Evolutionary conservation across 2,113 vertebrate genomes (phyloP).

Genomic region (Thalassarche chlororhynchos): DNA sequence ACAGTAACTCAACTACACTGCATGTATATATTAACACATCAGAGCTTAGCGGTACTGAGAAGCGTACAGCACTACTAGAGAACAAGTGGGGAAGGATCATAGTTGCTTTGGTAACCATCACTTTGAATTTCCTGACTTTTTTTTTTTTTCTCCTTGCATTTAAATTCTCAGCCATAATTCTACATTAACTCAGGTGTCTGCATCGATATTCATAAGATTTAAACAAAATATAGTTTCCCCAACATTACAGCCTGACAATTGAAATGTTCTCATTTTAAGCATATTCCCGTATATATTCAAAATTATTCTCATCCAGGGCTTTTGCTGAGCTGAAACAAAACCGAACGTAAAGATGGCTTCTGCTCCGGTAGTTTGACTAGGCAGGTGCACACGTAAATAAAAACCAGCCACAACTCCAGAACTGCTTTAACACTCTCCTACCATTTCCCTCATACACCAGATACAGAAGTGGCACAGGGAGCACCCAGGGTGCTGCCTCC

Average conservation of each 20-base stretch:
- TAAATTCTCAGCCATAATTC: background rate
- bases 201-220: background rate
- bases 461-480: background rate
- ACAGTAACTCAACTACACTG: background rate
- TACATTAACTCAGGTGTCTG: background rate
- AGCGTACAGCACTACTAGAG: background rate
- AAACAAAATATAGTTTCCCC: background rate
- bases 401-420: background rate
- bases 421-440: background rate
- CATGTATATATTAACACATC: background rate
- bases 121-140: background rate
- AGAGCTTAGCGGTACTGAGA: background rate
- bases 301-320: background rate
- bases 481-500: background rate
- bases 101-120: conserved; percentile 51
- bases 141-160: background rate
- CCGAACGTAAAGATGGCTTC: background rate
- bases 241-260: background rate
- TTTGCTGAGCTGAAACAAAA: background rate
- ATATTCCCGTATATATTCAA: background rate
- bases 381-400: background rate
- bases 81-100: background rate
- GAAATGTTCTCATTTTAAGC: background rate
- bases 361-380: background rate
- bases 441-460: background rate